These are phyloP conservation scores for Pygocentrus nattereri DNA, from an alignment of 2,797 vertebrate species.

Conservation along the genomic window DNA sequence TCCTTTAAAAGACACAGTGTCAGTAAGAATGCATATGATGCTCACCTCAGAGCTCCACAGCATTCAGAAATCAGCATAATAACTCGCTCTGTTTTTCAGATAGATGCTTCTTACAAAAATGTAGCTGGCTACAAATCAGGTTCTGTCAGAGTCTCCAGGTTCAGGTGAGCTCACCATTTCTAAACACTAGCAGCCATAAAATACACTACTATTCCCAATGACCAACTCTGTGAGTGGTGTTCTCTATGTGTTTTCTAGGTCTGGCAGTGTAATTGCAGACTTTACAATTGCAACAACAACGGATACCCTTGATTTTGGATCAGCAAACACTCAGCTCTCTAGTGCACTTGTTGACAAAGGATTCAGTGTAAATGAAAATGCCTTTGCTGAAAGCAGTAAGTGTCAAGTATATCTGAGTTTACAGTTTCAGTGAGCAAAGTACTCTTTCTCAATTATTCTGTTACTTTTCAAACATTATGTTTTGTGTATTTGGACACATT, in stretches of 20 bases:
- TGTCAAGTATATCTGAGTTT: neutral
- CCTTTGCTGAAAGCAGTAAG: conserved; percentile 46
- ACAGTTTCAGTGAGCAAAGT: neutral
- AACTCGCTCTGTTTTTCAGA: conserved; percentile 20
- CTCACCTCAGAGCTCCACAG: too few relatives aligned
- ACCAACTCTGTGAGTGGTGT: neutral
- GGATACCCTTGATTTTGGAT: conserved; percentile 31
- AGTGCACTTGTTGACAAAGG: conserved; percentile 37
- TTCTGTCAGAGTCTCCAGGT: conserved; percentile 28
- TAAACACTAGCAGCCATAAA: neutral
- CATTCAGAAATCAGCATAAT: too few relatives aligned
- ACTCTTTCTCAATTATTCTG: too few relatives aligned
- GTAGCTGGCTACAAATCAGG: neutral
- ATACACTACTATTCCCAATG: neutral
- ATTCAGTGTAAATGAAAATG: conserved; percentile 38
- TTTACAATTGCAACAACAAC: conserved; percentile 68
- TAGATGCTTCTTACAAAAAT: conserved; percentile 22
- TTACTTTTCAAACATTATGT: too few relatives aligned
- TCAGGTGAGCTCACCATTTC: conserved; percentile 35
- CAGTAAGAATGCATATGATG: too few relatives aligned
- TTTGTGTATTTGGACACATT: too few relatives aligned
- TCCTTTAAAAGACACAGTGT: too few relatives aligned
- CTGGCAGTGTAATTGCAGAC: conserved; percentile 78
- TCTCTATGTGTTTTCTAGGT: conserved; percentile 66
- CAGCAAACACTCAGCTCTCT: conserved; percentile 63